Percentiles rank a stretch among this genome's conserved stretches.
These are phyloP conservation scores for Zaprionus bogoriensis DNA, from an alignment of 2,888 invertebrate genomes.

Conservation along the genomic window DNA sequence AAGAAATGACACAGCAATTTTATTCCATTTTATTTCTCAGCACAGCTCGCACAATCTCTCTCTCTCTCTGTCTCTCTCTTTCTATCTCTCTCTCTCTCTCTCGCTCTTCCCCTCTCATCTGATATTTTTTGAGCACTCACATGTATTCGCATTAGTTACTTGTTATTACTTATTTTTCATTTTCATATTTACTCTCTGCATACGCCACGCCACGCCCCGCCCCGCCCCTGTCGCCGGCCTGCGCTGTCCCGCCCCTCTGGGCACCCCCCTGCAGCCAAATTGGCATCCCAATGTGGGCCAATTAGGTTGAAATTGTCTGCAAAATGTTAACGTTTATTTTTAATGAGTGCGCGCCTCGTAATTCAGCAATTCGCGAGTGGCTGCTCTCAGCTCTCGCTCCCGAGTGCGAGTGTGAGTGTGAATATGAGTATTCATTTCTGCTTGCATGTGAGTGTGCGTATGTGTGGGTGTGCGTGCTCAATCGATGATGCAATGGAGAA, in stretches of 20 bases:
- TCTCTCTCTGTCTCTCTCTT: background rate
- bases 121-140: constrained; percentile 18
- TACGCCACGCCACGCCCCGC: background rate
- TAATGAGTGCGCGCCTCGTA: constrained; percentile 25
- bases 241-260: background rate
- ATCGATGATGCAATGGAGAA: constrained; percentile 14
- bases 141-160: constrained; percentile 54
- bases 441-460: background rate
- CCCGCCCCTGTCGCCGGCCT: background rate
- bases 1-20: constrained; percentile 73
- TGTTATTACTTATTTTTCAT: constrained; percentile 40
- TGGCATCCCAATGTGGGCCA: constrained; percentile 58
- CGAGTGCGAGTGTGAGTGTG: background rate
- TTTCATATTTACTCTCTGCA: background rate
- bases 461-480: background rate
- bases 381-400: constrained; percentile 14
- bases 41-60: background rate
- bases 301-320: constrained; percentile 70
- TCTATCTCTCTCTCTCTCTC: background rate
- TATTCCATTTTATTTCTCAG: constrained; percentile 45
- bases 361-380: constrained; percentile 27
- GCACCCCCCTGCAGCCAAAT: background rate
- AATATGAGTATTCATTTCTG: background rate
- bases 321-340: constrained; percentile 67
- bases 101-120: background rate